Evolutionary conservation across 1,140 invertebrate species (phyloP).

Genomic region (Drosophila kanapiae): DNA sequence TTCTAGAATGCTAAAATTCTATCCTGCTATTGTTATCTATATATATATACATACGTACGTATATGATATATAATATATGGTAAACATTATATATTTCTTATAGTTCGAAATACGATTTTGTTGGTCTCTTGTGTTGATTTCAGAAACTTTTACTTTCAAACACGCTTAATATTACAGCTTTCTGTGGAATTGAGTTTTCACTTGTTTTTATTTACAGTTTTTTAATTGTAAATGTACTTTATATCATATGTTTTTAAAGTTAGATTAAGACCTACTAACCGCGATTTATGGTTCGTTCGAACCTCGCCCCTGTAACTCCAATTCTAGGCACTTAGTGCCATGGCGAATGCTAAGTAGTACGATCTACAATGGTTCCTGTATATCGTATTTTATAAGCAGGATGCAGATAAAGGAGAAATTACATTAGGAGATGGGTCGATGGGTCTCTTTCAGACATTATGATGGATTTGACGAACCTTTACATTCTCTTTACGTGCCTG

Average conservation of each 20-base stretch:
- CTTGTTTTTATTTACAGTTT: slow-evolving; percentile 19
- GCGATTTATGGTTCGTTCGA: neutral
- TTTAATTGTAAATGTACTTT: neutral
- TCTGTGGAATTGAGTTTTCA: slow-evolving; percentile 27
- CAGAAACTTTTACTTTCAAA: slow-evolving; percentile 23
- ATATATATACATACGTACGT: neutral
- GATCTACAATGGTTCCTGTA: neutral
- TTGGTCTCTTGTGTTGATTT: slow-evolving; percentile 18
- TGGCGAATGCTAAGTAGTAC: slow-evolving; percentile 5
- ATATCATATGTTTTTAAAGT: neutral
- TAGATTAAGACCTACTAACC: neutral
- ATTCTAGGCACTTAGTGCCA: slow-evolving; percentile 11
- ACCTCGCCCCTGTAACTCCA: neutral
- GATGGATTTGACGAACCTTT: too few relatives aligned
- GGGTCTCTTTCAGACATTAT: too few relatives aligned
- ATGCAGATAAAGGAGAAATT: neutral
- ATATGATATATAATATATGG: neutral
- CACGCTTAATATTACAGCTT: slow-evolving; percentile 26
- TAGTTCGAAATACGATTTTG: neutral
- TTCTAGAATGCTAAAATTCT: neutral
- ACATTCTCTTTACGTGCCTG: too few relatives aligned
- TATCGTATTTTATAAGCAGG: neutral
- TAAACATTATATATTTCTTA: neutral
- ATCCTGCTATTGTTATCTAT: neutral
- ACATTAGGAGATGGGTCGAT: too few relatives aligned